Percentiles rank a stretch among this genome's conserved stretches.
Evolutionary conservation across 1,140 invertebrate species (phyloP).

Genomic region (Atta cephalotes): DNA sequence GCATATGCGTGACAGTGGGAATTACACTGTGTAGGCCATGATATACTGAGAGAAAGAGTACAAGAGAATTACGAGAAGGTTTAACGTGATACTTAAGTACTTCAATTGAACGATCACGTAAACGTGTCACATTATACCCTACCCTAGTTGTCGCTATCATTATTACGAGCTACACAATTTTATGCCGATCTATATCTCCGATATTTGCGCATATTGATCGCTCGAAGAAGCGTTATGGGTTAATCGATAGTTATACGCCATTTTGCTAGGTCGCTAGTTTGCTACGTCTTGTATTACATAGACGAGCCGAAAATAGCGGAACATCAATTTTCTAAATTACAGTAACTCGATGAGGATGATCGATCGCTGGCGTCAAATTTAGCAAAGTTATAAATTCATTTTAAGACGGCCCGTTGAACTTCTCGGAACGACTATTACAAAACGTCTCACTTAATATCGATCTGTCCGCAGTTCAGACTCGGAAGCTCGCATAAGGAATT

Average conservation of each 20-base stretch:
- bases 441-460: constrained; percentile 54
- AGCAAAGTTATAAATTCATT: constrained; percentile 57
- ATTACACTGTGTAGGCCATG: constrained; percentile 29
- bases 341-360: constrained; percentile 41
- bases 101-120: constrained; percentile 27
- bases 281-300: constrained; percentile 5
- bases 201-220: neutral
- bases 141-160: neutral
- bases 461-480: constrained; percentile 8
- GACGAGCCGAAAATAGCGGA: constrained; percentile 33
- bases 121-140: neutral
- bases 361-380: constrained; percentile 42
- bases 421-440: constrained; percentile 27
- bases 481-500: constrained; percentile 27
- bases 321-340: constrained; percentile 45
- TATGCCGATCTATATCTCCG: neutral
- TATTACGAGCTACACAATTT: constrained; percentile 27
- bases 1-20: constrained; percentile 45
- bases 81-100: neutral
- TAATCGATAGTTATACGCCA: constrained; percentile 27
- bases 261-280: constrained; percentile 8
- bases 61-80: constrained; percentile 14
- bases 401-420: constrained; percentile 40
- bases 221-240: neutral
- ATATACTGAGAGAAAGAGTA: constrained; percentile 34